Evolutionary conservation across 1,140 invertebrate genomes (phyloP), one percentile per base, ranked within the genome.

Genomic region (Paraescarpia echinospica): DNA sequence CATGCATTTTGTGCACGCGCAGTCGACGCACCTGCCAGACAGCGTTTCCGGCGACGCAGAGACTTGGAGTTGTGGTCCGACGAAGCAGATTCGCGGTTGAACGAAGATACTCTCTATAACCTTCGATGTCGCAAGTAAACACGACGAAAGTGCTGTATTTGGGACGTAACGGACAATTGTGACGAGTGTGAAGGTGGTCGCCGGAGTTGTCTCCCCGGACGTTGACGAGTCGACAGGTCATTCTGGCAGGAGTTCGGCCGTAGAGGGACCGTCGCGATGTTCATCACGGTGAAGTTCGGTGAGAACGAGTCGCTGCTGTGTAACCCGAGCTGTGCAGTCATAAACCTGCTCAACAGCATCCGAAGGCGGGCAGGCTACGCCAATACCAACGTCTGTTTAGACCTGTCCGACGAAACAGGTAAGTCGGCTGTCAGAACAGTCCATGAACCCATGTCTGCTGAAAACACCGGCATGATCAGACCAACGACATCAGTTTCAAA

Each of bases 381-480:
- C 33, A 94, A 95, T 91, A 94, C 94, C 4, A 94, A 94, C 89
- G 93, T 94, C 18, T 93, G 93, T 6, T 92, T 95, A 77, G 95
- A 95, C 93, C 94, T 95, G 2, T 95, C 95, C 0, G 95, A 95
- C 91, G 95, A 95, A 94, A 95, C 94, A 93, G 95, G 95, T 95
- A 90, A 93, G 94, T 33, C 89, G 27, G 33, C 8, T 34, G 12
- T 90, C 1, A 4, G 34, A 90, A 22, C 14, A 4, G 35, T 90
- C 34, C n/a, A 6, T 31, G 35, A 41, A 14, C 14, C 4, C 90
- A 90, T 2, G n/a, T 34, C 0, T 14, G 90, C 90, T 33, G 90
- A 2, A 22, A 12, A 90, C 35, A 31, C 33, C 8, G 9, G 90
- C 34, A n/a, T 2, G 59, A 27, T 77, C 12, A 77, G 4, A 27